These are phyloP conservation scores for Gryon sp. DNA, from an alignment of 1,140 invertebrate genomes.

Conservation along the genomic window DNA sequence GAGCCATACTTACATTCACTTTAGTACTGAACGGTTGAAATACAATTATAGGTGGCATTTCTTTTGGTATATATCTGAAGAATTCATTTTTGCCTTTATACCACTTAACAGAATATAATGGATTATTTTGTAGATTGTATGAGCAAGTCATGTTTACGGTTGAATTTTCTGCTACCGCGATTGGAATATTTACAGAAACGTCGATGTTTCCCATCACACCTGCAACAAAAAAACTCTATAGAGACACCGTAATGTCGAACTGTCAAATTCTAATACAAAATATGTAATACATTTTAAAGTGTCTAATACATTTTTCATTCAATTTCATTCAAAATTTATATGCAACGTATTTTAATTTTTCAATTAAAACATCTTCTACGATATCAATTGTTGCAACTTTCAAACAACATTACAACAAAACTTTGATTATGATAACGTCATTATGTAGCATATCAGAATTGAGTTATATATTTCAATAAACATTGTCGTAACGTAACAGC, in stretches of 20 bases:
- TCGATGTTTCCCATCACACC: constrained; percentile 73
- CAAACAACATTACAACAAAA: too few relatives aligned
- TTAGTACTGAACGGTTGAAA: constrained; percentile 82
- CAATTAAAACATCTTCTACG: too few relatives aligned
- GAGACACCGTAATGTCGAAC: neutral
- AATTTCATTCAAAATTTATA: too few relatives aligned
- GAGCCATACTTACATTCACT: constrained; percentile 85
- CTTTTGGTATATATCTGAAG: constrained; percentile 87
- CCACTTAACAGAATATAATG: constrained; percentile 90
- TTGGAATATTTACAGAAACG: constrained; percentile 77
- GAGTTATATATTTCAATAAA: too few relatives aligned
- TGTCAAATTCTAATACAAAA: too few relatives aligned
- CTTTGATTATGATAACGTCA: too few relatives aligned
- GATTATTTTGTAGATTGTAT: constrained; percentile 79
- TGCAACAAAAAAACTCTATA: constrained; percentile 61
- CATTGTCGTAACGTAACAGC: too few relatives aligned
- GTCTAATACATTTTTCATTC: too few relatives aligned
- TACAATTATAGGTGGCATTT: constrained; percentile 84
- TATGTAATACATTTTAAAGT: too few relatives aligned
- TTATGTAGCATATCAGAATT: too few relatives aligned
- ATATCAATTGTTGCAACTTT: too few relatives aligned
- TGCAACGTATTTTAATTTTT: too few relatives aligned
- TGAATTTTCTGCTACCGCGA: constrained; percentile 77
- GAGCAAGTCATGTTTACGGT: constrained; percentile 78
- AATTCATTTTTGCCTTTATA: constrained; percentile 89